Evolutionary conservation across 2,888 invertebrate genomes (phyloP).

Genomic region (Cryptops parisi): DNA sequence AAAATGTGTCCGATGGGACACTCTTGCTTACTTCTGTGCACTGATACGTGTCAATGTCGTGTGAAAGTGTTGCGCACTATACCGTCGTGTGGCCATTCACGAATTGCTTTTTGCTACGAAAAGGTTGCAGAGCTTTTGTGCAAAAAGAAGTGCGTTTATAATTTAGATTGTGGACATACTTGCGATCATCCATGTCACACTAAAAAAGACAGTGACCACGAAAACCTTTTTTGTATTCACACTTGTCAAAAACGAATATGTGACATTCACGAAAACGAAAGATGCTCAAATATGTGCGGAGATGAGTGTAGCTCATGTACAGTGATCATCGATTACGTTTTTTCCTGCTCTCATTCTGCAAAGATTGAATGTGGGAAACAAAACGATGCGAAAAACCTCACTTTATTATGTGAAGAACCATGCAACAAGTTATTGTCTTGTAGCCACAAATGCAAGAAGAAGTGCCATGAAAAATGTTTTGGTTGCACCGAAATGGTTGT

Average conservation of each 20-base stretch:
- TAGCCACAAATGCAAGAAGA: slow-evolving; percentile 23
- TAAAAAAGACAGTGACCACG: too few relatives aligned
- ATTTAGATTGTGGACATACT: neutral
- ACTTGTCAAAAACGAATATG: too few relatives aligned
- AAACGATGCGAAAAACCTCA: too few relatives aligned
- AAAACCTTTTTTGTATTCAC: too few relatives aligned
- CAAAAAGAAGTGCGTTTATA: neutral
- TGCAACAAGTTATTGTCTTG: slow-evolving; percentile 18
- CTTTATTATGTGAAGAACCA: neutral
- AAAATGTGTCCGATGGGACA: slow-evolving; percentile 19
- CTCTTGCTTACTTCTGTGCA: slow-evolving; percentile 23
- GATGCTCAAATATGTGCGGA: too few relatives aligned
- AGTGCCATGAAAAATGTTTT: slow-evolving; percentile 24
- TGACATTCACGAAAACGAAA: too few relatives aligned
- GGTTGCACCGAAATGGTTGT: slow-evolving; percentile 24
- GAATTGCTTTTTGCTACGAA: neutral
- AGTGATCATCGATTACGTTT: too few relatives aligned
- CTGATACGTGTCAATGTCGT: slow-evolving; percentile 26
- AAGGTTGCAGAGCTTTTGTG: neutral
- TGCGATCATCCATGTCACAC: neutral
- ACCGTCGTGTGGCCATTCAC: slow-evolving; percentile 23
- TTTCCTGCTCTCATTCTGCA: too few relatives aligned
- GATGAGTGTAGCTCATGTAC: too few relatives aligned
- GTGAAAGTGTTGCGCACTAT: slow-evolving; percentile 18
- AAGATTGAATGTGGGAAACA: too few relatives aligned